A percentile compares a stretch with the other conserved stretches of the same genome.
Conservation (phyloP, 1,140 invertebrate species). For the Drosophila melanogaster region Release_6_plus_ISO1_MT NT_033777.3:25912501-25913000, state of each 20-base stretch:
- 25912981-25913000: too few species aligned
- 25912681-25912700: slow-evolving; percentile 24
- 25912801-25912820: too few species aligned
- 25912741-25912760: slow-evolving; percentile 28
- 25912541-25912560: slow-evolving; percentile 73
- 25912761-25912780: not conserved
- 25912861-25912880: too few species aligned
- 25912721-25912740: slow-evolving; percentile 33
- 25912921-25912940: too few species aligned
- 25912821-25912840: too few species aligned
- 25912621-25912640: slow-evolving; percentile 54
- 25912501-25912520: slow-evolving; percentile 1
- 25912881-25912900: too few species aligned
- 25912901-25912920: too few species aligned
- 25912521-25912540: slow-evolving; percentile 52
- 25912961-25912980: too few species aligned
- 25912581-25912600: slow-evolving; percentile 49
- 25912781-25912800: too few species aligned
- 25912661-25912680: slow-evolving; percentile 65
- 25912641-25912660: slow-evolving; percentile 45
- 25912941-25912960: too few species aligned
- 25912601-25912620: slow-evolving; percentile 40
- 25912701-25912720: slow-evolving; percentile 59
- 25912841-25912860: too few species aligned
- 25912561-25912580: slow-evolving; percentile 61